A percentile compares a stretch with the other conserved stretches of the same genome.
Evolutionary conservation across 2,888 invertebrate species (phyloP).

Genomic region (Calephelis perditalis): DNA sequence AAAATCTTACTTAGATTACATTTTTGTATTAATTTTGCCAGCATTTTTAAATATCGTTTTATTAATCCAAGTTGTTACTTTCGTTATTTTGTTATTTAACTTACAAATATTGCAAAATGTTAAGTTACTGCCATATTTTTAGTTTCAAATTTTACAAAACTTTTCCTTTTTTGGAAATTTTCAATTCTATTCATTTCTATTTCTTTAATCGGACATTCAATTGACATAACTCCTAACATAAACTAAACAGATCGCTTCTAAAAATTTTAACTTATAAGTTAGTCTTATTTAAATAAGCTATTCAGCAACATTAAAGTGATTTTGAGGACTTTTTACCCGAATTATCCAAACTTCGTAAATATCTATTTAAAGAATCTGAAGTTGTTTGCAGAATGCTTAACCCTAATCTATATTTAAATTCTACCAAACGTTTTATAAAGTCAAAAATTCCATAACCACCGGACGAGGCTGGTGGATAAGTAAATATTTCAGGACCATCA

Average conservation of each 20-base stretch:
- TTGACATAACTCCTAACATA: too few relatives aligned
- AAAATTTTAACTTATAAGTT: background rate
- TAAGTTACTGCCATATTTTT: too few relatives aligned
- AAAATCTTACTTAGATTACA: too few relatives aligned
- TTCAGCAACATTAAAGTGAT: conserved; percentile 3
- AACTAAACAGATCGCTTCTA: background rate
- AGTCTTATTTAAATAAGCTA: conserved; percentile 11
- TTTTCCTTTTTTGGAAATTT: too few relatives aligned
- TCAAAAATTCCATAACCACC: conserved; percentile 69
- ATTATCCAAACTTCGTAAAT: conserved; percentile 79
- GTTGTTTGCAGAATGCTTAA: conserved; percentile 83
- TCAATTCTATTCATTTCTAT: too few relatives aligned
- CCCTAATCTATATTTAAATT: conserved; percentile 83
- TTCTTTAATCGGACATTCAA: too few relatives aligned
- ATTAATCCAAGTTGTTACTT: too few relatives aligned
- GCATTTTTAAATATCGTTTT: too few relatives aligned
- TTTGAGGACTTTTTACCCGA: conserved; percentile 15
- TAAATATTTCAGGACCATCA: conserved; percentile 52
- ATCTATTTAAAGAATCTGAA: conserved; percentile 81
- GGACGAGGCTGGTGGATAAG: conserved; percentile 50
- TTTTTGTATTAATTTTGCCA: too few relatives aligned
- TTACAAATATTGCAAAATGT: too few relatives aligned
- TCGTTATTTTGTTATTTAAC: too few relatives aligned
- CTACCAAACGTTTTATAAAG: conserved; percentile 80
- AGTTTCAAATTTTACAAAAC: too few relatives aligned